phyloP scores from a whole-genome alignment of 2,113 vertebrate species.

The Entelurus aequoreus region DNA sequence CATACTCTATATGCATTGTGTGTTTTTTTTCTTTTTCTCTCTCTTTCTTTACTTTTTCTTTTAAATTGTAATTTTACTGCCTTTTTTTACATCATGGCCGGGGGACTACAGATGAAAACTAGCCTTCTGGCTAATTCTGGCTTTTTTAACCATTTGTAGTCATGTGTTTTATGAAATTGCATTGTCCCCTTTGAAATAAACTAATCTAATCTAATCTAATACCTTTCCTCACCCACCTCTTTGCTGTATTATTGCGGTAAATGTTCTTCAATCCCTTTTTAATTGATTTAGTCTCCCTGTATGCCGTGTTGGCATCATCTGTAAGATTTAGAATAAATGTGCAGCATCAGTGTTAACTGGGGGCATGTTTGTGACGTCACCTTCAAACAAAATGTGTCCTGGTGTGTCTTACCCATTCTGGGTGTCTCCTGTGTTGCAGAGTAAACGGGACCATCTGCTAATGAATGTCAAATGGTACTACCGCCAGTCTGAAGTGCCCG shows the following conservation, averaged over 20 bases:
- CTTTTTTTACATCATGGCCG: too few species aligned
- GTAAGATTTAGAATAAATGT: slow-evolving; percentile 44
- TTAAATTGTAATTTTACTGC: too few species aligned
- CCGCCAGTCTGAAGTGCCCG: slow-evolving; percentile 98
- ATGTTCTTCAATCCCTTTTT: slow-evolving; percentile 67
- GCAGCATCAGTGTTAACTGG: slow-evolving; percentile 45
- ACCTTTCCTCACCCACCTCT: slow-evolving; percentile 28
- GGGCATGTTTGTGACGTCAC: slow-evolving; percentile 51
- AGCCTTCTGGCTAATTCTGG: too few species aligned
- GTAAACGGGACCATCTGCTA: slow-evolving; percentile 98
- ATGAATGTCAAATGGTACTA: slow-evolving; percentile 99
- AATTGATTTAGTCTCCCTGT: slow-evolving; percentile 65
- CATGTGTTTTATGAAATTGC: too few species aligned
- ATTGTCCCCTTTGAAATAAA: too few species aligned
- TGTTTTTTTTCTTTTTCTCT: too few species aligned
- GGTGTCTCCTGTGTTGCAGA: slow-evolving; percentile 74
- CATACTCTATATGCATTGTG: too few species aligned
- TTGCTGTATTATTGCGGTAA: slow-evolving; percentile 68
- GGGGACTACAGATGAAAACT: too few species aligned
- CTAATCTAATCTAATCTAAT: too few species aligned
- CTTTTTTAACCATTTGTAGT: too few species aligned
- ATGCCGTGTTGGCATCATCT: slow-evolving; percentile 54
- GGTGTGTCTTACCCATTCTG: slow-evolving; percentile 37
- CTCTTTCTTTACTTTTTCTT: too few species aligned
- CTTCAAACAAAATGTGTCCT: slow-evolving; percentile 64